A percentile compares a stretch with the other conserved stretches of the same genome.
phyloP scores from a whole-genome alignment of 1,140 invertebrate species.

The Megalonaias nervosa region DNA sequence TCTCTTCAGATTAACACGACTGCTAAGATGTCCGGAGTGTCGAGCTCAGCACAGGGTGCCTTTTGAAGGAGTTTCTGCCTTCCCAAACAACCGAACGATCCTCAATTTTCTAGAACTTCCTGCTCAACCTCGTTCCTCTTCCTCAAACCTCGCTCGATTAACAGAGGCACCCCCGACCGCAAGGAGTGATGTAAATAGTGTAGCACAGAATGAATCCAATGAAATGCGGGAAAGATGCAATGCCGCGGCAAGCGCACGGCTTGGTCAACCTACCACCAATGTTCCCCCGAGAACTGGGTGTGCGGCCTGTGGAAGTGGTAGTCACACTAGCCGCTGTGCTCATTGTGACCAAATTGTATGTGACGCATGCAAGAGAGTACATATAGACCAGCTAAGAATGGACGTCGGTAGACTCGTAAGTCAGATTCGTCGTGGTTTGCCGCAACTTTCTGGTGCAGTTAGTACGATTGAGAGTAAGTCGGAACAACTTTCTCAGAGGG shows the following conservation, averaged over 20 bases:
- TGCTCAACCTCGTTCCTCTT: constrained; percentile 78
- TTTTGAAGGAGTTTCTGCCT: constrained; percentile 49
- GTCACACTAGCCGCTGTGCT: constrained; percentile 88
- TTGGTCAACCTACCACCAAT: constrained; percentile 12
- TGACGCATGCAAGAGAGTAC: constrained; percentile 91
- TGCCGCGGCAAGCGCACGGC: background rate
- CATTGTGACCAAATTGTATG: constrained; percentile 96
- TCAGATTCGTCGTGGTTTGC: constrained; percentile 80
- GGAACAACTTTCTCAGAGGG: constrained; percentile 52
- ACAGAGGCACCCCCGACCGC: background rate
- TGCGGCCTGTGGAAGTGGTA: constrained; percentile 89
- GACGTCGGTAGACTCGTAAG: constrained; percentile 96
- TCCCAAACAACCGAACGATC: constrained; percentile 63
- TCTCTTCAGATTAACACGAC: constrained; percentile 46
- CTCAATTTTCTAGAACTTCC: constrained; percentile 71
- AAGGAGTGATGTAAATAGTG: background rate
- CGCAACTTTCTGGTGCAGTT: constrained; percentile 78
- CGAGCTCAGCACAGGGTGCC: constrained; percentile 97
- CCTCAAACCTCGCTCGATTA: constrained; percentile 1
- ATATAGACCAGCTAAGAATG: constrained; percentile 94
- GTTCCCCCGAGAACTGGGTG: constrained; percentile 45
- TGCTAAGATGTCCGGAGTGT: constrained; percentile 99
- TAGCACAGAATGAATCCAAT: constrained; percentile 8
- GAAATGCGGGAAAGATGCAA: background rate
- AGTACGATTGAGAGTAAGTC: constrained; percentile 52